phyloP scores from a whole-genome alignment of 2,113 vertebrate species.

The Smithornis capensis region DNA sequence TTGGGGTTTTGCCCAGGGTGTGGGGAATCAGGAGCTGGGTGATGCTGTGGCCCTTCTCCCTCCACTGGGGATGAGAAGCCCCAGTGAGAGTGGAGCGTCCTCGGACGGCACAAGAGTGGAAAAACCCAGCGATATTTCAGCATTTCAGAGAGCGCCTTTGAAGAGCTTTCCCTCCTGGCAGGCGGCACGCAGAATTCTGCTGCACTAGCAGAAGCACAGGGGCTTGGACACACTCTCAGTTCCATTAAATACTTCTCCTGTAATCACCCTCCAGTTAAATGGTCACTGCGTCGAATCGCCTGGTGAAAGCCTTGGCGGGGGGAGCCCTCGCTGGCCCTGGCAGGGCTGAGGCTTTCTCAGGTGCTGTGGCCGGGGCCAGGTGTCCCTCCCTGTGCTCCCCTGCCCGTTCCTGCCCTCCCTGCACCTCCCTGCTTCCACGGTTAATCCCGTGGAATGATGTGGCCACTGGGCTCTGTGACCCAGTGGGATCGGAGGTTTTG shows the following conservation, averaged over 20 bases:
- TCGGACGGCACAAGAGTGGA: not conserved
- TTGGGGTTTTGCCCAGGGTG: not conserved
- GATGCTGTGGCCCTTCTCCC: not conserved
- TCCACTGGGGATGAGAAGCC: rapidly evolving
- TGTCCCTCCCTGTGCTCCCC: not conserved
- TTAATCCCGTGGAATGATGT: not conserved
- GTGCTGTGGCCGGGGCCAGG: not conserved
- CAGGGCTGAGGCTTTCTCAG: not conserved
- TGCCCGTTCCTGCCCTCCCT: not conserved
- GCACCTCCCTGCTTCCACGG: not conserved
- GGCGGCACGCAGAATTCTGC: slow-evolving; percentile 31
- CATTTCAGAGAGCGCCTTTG: slow-evolving; percentile 52
- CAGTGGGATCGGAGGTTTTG: not conserved
- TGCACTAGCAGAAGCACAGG: slow-evolving; percentile 46
- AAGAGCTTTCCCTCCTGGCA: slow-evolving; percentile 65
- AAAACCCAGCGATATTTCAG: slow-evolving; percentile 35
- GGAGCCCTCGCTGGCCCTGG: not conserved
- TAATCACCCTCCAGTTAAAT: slow-evolving; percentile 54
- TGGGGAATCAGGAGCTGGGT: not conserved
- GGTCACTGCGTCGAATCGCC: slow-evolving; percentile 48
- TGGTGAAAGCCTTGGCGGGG: slow-evolving; percentile 24
- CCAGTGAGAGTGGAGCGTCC: rapidly evolving
- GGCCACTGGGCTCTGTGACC: not conserved
- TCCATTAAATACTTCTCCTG: slow-evolving; percentile 60
- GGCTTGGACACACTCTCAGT: slow-evolving; percentile 53